Percentiles rank a stretch among this genome's conserved stretches.
Conservation (phyloP, 2,113 vertebrate species). For the Axis porcinus region DNA sequence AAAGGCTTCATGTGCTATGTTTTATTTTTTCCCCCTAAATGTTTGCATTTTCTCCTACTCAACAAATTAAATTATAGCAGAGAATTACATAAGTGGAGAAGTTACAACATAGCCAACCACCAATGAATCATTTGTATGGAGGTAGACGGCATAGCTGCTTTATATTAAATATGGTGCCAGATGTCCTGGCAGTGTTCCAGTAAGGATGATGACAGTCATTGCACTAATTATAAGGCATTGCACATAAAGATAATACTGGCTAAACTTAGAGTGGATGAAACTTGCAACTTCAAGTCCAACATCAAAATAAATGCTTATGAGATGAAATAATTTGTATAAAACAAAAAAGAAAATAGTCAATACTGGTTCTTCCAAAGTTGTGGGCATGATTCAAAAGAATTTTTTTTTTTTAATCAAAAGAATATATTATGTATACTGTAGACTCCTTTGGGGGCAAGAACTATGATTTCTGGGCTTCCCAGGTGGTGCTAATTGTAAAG, state of each 20-base stretch:
- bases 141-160: constrained; percentile 9
- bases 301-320: constrained; percentile 29
- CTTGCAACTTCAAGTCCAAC: background rate
- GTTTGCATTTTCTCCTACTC: background rate
- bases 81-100: constrained; percentile 30
- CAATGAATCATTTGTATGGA: background rate
- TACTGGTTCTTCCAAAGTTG: background rate
- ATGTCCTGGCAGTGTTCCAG: background rate
- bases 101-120: constrained; percentile 6
- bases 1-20: background rate
- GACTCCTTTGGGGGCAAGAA: background rate
- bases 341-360: background rate
- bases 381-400: background rate
- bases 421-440: background rate
- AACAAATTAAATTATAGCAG: background rate
- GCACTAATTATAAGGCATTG: background rate
- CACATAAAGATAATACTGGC: background rate
- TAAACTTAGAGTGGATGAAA: background rate
- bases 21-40: background rate
- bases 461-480: background rate
- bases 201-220: background rate
- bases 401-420: background rate
- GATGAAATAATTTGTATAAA: background rate
- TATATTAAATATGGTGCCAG: background rate
- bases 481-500: background rate